These are phyloP conservation scores for Podargus strigoides DNA, from an alignment of 2,797 vertebrate species.

Conservation along the genomic window DNA sequence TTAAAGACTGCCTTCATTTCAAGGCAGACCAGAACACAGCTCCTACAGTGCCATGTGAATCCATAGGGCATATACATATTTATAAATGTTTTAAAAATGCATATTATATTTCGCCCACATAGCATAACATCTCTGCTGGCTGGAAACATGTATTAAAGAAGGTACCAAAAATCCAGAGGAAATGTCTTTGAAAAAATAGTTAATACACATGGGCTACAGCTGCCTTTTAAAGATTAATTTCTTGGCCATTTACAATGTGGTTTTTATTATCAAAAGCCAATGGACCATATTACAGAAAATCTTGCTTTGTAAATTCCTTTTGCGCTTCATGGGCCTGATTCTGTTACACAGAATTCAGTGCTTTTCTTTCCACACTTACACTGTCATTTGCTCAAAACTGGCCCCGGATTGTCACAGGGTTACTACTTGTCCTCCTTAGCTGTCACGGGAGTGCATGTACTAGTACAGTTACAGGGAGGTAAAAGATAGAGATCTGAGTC, in stretches of 20 bases:
- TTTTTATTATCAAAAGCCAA: conserved; percentile 62
- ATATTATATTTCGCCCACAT: conserved; percentile 52
- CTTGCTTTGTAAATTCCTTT: conserved; percentile 46
- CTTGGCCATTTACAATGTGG: conserved; percentile 53
- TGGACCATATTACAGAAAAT: conserved; percentile 55
- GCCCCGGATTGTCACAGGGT: not conserved
- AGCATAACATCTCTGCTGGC: conserved; percentile 46
- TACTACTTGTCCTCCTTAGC: not conserved
- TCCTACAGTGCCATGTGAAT: not conserved
- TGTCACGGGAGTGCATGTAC: not conserved
- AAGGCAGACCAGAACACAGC: conserved; percentile 9
- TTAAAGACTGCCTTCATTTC: conserved; percentile 37
- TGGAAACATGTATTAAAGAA: conserved; percentile 46
- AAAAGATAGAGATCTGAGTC: not conserved
- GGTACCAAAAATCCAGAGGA: conserved; percentile 54
- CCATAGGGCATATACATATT: conserved; percentile 61
- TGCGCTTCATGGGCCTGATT: not conserved
- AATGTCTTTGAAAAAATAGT: conserved; percentile 51
- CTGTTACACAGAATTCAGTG: not conserved
- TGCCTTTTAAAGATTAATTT: conserved; percentile 66
- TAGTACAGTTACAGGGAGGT: not conserved
- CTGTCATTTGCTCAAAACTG: not conserved
- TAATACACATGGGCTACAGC: conserved; percentile 64
- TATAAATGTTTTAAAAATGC: conserved; percentile 59
- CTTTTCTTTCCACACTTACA: not conserved